Evolutionary conservation across 2,113 vertebrate species (phyloP).

Genomic region (Eptesicus fuscus): DNA sequence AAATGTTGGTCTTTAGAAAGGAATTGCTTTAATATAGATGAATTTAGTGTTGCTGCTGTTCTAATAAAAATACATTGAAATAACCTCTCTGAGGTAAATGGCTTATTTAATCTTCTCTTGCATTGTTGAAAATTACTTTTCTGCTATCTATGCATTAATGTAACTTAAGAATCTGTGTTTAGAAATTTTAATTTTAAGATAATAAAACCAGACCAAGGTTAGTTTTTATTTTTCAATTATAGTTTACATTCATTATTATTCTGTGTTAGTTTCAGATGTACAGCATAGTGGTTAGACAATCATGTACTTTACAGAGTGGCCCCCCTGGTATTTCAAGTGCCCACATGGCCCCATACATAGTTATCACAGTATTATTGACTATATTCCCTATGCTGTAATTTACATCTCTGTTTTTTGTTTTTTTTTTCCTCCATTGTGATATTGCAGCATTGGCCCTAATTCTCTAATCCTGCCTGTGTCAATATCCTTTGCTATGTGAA

Average conservation of each 20-base stretch:
- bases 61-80: slow-evolving; percentile 3
- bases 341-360: neutral
- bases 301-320: neutral
- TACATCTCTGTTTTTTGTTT: neutral
- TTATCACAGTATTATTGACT: neutral
- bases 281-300: neutral
- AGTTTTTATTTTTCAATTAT: neutral
- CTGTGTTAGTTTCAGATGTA: neutral
- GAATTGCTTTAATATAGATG: neutral
- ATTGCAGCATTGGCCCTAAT: neutral
- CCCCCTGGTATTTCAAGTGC: neutral
- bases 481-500: neutral
- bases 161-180: neutral
- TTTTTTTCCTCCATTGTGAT: neutral
- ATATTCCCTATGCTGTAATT: neutral
- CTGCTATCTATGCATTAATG: slow-evolving; percentile 27
- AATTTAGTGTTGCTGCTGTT: slow-evolving; percentile 25
- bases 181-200: slow-evolving; percentile 2
- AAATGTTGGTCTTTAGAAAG: slow-evolving; percentile 27
- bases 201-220: neutral
- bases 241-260: neutral
- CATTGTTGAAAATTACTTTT: slow-evolving; percentile 19
- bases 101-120: slow-evolving; percentile 29
- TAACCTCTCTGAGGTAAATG: slow-evolving; percentile 6
- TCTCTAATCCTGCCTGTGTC: neutral